Evolutionary conservation across 2,113 vertebrate genomes (phyloP).

Genomic region (Anthoscopus minutus): DNA sequence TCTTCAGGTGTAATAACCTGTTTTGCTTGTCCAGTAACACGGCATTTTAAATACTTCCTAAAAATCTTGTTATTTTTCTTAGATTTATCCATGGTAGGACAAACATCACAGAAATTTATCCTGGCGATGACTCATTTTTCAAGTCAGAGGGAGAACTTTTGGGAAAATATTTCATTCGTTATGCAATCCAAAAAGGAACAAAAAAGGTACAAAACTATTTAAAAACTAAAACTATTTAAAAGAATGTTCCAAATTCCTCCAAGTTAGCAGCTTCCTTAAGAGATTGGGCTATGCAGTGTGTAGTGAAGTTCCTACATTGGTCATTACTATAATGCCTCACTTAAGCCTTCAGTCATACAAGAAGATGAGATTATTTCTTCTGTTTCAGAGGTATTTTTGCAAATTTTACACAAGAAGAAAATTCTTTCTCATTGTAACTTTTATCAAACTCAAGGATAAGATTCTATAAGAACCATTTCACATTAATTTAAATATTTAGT

Average conservation of each 20-base stretch:
- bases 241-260: not conserved
- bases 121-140: conserved; percentile 85
- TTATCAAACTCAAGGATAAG: not conserved
- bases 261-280: not conserved
- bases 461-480: not conserved
- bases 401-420: not conserved
- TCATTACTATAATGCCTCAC: not conserved
- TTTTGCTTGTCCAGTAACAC: not conserved
- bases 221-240: not conserved
- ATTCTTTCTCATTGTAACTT: not conserved
- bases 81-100: conserved; percentile 71
- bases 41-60: not conserved
- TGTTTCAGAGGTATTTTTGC: not conserved
- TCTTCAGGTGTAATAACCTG: not conserved
- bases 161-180: conserved; percentile 80
- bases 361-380: not conserved
- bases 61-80: not conserved
- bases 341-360: not conserved
- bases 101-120: conserved; percentile 79
- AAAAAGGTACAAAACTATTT: conserved; percentile 53
- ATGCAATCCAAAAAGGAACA: conserved; percentile 54
- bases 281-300: not conserved
- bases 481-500: not conserved
- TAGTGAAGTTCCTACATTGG: not conserved
- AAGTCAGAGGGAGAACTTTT: conserved; percentile 76